Conservation (phyloP, 1,140 invertebrate genomes). For the Ephestia elutella region DNA sequence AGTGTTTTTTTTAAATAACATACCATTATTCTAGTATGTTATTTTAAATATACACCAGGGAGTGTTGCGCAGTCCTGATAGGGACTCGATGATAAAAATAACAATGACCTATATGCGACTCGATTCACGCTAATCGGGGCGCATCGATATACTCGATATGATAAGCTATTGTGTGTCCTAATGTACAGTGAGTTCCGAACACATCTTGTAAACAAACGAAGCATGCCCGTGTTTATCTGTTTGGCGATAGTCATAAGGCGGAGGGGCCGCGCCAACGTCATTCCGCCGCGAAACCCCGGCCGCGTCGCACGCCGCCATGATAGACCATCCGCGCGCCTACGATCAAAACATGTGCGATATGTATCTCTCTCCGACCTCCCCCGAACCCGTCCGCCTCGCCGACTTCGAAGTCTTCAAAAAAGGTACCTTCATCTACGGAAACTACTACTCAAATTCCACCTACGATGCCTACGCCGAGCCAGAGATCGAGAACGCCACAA, state of each 20-base stretch:
- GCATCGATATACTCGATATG: background rate
- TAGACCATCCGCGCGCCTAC: constrained; percentile 61
- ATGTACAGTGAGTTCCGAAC: background rate
- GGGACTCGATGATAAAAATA: background rate
- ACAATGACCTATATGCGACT: background rate
- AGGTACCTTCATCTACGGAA: constrained; percentile 50
- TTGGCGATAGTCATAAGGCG: constrained; percentile 34
- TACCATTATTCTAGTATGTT: too few species aligned
- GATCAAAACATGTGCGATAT: constrained; percentile 58
- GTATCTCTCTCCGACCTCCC: constrained; percentile 38
- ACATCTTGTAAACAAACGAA: constrained; percentile 46
- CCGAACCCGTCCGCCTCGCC: constrained; percentile 57
- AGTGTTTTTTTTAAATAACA: too few species aligned
- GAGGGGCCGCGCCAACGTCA: constrained; percentile 32
- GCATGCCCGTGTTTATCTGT: background rate
- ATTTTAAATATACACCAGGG: background rate
- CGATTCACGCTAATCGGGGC: background rate
- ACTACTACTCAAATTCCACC: constrained; percentile 43
- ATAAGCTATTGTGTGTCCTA: background rate
- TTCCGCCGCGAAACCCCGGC: constrained; percentile 52
- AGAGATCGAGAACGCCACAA: constrained; percentile 44
- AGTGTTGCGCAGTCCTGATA: background rate
- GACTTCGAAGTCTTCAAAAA: constrained; percentile 64
- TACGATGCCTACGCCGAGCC: constrained; percentile 50
- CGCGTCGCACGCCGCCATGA: constrained; percentile 51